phyloP scores from a whole-genome alignment of 92 coral and sea anemone genomes.

The Galaxea fascicularis region DNA sequence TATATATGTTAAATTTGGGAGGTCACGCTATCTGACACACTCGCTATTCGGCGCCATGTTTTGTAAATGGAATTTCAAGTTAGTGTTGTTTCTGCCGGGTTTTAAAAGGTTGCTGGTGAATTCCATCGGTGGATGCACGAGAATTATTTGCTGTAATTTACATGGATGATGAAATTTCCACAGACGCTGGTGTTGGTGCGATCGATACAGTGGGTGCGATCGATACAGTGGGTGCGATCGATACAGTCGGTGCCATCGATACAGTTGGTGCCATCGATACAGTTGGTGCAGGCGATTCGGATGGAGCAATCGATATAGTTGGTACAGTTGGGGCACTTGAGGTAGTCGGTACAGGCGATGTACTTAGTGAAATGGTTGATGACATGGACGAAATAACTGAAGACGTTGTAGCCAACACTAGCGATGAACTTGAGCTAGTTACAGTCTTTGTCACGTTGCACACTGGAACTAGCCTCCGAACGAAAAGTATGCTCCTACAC shows the following conservation, averaged over 20 bases:
- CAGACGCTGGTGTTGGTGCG: not conserved
- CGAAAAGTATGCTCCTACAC: too few relatives aligned
- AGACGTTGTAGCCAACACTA: not conserved
- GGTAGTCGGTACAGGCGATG: not conserved
- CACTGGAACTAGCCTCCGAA: not conserved
- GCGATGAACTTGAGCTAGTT: not conserved
- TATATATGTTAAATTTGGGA: too few relatives aligned
- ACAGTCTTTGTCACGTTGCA: conserved; percentile 13
- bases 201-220: not conserved
- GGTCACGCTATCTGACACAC: too few relatives aligned
- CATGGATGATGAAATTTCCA: not conserved
- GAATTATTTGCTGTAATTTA: not conserved
- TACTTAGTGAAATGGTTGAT: not conserved
- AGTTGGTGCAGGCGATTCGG: not conserved
- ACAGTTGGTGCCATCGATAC: not conserved
- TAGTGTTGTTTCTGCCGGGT: too few relatives aligned
- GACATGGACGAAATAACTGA: not conserved
- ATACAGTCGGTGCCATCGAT: not conserved
- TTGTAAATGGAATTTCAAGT: too few relatives aligned
- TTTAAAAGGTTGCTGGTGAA: too few relatives aligned
- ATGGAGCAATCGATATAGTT: not conserved
- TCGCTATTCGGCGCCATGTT: too few relatives aligned
- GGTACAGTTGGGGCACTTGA: not conserved
- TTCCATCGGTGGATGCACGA: not conserved
- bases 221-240: not conserved